Conservation (phyloP, 2,888 invertebrate species). For the Plebejus argus region DNA sequence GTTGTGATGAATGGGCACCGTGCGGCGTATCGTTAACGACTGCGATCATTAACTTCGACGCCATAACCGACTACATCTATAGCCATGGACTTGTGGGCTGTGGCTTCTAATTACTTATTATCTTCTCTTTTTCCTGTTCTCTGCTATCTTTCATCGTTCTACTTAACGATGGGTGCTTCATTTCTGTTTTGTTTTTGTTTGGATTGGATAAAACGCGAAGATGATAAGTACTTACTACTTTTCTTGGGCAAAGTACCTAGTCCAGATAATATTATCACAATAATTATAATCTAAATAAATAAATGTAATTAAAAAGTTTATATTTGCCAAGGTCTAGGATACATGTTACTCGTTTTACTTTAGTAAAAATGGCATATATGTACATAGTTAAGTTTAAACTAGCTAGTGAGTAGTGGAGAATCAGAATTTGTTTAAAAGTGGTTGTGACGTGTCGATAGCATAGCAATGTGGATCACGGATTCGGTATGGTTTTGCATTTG, state of each 20-base stretch:
- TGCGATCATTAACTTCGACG: constrained; percentile 6
- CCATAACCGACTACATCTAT: background rate
- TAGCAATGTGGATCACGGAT: no score
- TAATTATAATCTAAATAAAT: no score
- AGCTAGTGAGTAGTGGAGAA: no score
- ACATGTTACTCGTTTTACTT: no score
- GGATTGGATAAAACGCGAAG: background rate
- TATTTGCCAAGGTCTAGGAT: background rate
- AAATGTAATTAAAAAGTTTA: background rate
- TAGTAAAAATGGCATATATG: no score
- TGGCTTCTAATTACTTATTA: constrained; percentile 1
- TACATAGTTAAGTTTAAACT: no score
- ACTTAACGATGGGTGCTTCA: background rate
- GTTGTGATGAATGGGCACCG: constrained; percentile 11
- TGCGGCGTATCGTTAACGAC: background rate
- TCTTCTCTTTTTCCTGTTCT: background rate
- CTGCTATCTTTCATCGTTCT: background rate
- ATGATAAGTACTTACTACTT: background rate
- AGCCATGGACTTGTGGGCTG: background rate
- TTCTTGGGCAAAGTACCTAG: no score
- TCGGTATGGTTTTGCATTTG: no score
- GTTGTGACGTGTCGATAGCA: no score
- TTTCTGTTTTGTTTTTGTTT: background rate
- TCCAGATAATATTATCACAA: no score
- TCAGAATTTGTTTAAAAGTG: no score